phyloP scores from a whole-genome alignment of 1,140 invertebrate species.

The Zaprionus ghesquierei region DNA sequence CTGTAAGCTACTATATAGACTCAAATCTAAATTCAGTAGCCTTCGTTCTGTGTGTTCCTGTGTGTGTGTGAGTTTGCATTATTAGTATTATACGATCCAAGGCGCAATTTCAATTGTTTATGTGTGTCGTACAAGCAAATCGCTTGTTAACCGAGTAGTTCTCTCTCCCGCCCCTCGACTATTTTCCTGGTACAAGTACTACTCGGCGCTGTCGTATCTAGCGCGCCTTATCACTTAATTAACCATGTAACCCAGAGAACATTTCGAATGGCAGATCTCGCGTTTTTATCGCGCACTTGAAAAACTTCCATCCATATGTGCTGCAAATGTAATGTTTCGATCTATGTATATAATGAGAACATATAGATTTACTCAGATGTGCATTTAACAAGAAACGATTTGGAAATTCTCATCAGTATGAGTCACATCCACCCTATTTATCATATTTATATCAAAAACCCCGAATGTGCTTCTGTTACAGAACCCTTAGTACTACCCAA shows the following conservation, averaged over 20 bases:
- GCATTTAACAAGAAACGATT: too few species aligned
- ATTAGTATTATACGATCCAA: neutral
- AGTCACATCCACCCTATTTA: too few species aligned
- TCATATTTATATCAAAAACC: too few species aligned
- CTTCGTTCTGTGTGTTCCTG: neutral
- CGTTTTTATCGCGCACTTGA: neutral
- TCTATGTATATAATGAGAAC: neutral
- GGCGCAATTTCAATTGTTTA: constrained; percentile 1
- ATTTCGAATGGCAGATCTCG: neutral
- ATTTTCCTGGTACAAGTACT: constrained; percentile 3
- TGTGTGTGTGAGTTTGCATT: neutral
- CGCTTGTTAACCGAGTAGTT: constrained; percentile 17
- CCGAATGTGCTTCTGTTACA: too few species aligned
- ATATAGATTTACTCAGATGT: too few species aligned
- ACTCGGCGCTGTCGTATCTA: neutral
- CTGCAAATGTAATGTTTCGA: neutral
- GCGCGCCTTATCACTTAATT: constrained; percentile 38
- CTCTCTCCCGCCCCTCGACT: neutral
- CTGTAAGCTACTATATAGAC: neutral
- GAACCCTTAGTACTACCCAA: too few species aligned
- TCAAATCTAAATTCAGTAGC: neutral
- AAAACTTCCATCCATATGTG: neutral
- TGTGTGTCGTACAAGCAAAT: constrained; percentile 4
- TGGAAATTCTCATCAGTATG: too few species aligned
- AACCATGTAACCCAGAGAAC: constrained; percentile 30